A percentile compares a stretch with the other conserved stretches of the same genome.
Conservation (phyloP, 1,140 invertebrate species). For the Hyposmocoma kahamanoa region DNA sequence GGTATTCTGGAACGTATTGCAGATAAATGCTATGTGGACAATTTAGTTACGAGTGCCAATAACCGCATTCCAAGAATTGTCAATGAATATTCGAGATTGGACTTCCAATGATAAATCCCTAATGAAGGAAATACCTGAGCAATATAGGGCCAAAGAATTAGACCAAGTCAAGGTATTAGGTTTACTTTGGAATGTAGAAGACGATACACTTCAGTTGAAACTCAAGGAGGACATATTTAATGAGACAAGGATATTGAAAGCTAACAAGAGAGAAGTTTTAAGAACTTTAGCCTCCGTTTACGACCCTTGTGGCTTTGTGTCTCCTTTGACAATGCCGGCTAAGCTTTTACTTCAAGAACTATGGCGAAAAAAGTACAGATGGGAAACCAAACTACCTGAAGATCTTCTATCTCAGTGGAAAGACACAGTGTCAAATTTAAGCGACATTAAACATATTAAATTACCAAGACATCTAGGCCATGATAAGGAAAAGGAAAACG, state of each 20-base stretch:
- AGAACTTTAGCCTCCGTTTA: neutral
- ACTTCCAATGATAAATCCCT: neutral
- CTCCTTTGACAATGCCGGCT: neutral
- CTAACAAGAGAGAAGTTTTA: neutral
- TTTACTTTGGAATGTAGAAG: neutral
- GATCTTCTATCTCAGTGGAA: neutral
- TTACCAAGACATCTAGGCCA: neutral
- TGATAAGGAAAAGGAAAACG: neutral
- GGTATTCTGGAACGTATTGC: neutral
- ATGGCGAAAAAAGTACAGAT: neutral
- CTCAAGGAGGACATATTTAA: neutral
- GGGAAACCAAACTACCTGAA: neutral
- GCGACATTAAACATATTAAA: neutral
- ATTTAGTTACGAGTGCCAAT: slow-evolving; percentile 1
- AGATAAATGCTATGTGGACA: slow-evolving; percentile 5
- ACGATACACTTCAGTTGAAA: neutral
- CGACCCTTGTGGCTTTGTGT: slow-evolving; percentile 4
- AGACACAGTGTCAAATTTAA: neutral
- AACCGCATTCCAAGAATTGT: neutral
- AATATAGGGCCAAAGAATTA: neutral
- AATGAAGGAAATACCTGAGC: neutral
- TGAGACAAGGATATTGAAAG: neutral
- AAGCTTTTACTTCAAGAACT: slow-evolving; percentile 1
- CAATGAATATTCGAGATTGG: slow-evolving; percentile 5
- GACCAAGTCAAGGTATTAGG: neutral